Conservation (phyloP, 2,113 vertebrate genomes). For the Callionymus lyra region DNA sequence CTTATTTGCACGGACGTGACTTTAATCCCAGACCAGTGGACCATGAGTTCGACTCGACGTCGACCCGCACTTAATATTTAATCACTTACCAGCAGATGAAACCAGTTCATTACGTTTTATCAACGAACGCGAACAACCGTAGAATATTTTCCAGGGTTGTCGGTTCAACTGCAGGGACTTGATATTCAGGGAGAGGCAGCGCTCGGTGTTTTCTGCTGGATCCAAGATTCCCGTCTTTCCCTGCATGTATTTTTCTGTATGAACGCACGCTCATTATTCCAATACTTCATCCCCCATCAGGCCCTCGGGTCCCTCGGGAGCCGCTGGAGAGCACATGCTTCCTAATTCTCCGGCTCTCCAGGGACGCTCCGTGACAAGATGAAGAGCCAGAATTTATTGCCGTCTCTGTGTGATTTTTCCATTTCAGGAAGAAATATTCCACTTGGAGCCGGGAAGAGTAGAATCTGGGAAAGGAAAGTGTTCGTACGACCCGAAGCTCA, state of each 20-base stretch:
- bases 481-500: conserved; percentile 94
- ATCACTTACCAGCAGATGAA: no score
- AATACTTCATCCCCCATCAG: conserved; percentile 45
- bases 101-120: no score
- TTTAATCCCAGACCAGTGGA: conserved; percentile 51
- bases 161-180: conserved; percentile 18
- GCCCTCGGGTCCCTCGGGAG: conserved; percentile 40
- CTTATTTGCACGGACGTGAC: conserved; percentile 29
- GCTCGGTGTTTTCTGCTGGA: conserved; percentile 26
- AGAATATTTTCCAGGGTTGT: no score
- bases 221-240: conserved; percentile 29
- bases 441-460: conserved; percentile 87
- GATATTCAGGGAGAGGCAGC: conserved; percentile 25
- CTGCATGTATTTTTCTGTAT: conserved; percentile 54
- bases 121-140: no score
- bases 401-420: conserved; percentile 42
- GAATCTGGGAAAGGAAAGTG: conserved; percentile 98
- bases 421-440: conserved; percentile 91
- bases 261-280: conserved; percentile 53
- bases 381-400: conserved; percentile 52
- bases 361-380: conserved; percentile 52
- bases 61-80: no score
- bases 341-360: conserved; percentile 32
- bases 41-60: conserved; percentile 27
- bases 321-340: conserved; percentile 23